Base-by-base conservation (phyloP, 2,113 vertebrate genomes). In the Corydoras maculifer region DNA sequence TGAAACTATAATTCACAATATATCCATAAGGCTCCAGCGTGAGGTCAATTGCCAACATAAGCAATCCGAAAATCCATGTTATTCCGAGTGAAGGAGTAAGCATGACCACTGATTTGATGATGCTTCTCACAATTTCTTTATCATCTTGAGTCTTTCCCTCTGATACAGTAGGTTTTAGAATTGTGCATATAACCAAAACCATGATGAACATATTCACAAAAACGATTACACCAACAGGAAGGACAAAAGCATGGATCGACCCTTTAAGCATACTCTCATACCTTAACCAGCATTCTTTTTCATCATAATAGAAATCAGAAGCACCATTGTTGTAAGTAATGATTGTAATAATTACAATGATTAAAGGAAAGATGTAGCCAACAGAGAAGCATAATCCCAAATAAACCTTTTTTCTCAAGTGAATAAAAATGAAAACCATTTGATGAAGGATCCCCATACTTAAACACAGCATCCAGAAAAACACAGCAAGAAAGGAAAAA, bases 381-480 rank as follows among this genome's bases (percentile, higher is more conserved):
- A 95, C 62, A 51, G 71, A 74, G 35, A 96, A 81, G 0, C 89
- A 90, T 13, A 92, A 48, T 0, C 71, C 78, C 75, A 93, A 83
- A 84, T 92, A 94, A 9, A 66, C 11, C 0, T 83, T 92, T 84
- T 91, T 97, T 76, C 92, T 90, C 0, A 93, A 72, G 2, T 87
- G 83, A 0, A 95, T 90, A 3, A 98, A 89, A 54, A 91, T 82
- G 65, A 94, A 97, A 59, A 94, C 74, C 3, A 94, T 62, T 18
- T 93, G 91, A 72, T 98, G 95, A 68, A 98, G 91, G 14, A 98
- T 91, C 65, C 92, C 92, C 61, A 88, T 75, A 62, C 94, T 95
- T 58, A 95, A 84, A 32, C 90, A 90, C 64, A 98, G 79, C 91
- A 94, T 98, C 96, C 96, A 98, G 83, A 96, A 98, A 76, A 98